Percentiles rank a stretch among this genome's conserved stretches.
phyloP scores from a whole-genome alignment of 2,888 invertebrate species.

The Halocaridina rubra region DNA sequence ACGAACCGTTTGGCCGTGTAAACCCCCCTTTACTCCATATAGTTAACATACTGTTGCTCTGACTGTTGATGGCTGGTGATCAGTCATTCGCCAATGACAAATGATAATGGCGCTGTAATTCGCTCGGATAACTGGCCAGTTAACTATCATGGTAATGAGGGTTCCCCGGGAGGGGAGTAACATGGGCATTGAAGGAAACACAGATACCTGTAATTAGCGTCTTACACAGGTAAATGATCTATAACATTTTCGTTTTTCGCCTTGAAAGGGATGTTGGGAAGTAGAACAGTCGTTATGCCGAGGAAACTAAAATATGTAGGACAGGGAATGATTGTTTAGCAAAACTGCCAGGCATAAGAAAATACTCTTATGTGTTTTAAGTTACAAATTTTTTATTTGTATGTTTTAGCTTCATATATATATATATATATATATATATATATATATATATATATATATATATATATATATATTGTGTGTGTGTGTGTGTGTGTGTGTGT shows the following conservation, averaged over 20 bases:
- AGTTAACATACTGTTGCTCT: background rate
- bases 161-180: background rate
- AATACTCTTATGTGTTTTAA: too few species aligned
- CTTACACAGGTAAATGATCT: background rate
- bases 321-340: background rate
- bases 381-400: too few species aligned
- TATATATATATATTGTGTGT: background rate
- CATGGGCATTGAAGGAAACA: background rate
- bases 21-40: background rate
- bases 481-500: background rate
- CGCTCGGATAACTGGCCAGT: background rate
- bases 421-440: background rate
- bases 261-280: background rate
- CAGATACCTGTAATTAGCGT: background rate
- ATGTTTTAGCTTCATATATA: background rate
- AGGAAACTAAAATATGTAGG: background rate
- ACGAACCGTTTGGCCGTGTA: background rate
- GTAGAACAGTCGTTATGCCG: background rate
- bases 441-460: background rate
- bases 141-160: background rate
- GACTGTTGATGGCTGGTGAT: background rate
- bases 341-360: too few species aligned
- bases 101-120: background rate
- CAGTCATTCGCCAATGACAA: background rate
- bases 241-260: background rate